phyloP scores from a whole-genome alignment of 2,797 vertebrate species.

The Dermochelys coriacea region DNA sequence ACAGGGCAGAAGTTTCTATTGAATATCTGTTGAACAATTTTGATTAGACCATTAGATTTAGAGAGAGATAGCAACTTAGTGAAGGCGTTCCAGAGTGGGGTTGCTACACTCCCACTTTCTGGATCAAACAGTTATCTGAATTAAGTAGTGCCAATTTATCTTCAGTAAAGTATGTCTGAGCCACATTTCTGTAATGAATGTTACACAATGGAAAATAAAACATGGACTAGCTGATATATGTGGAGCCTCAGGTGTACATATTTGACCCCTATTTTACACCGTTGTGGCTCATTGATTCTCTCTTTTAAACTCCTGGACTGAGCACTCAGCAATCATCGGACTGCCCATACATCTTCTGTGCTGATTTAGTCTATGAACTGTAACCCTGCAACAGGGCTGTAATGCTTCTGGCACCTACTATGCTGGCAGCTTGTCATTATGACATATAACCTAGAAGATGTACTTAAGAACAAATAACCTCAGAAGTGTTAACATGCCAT shows the following conservation, averaged over 20 bases:
- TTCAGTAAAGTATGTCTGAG: constrained; percentile 77
- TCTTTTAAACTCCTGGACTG: constrained; percentile 74
- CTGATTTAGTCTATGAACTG: constrained; percentile 78
- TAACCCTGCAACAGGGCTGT: constrained; percentile 71
- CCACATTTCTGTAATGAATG: constrained; percentile 72
- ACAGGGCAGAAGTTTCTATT: constrained; percentile 6
- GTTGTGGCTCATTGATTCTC: constrained; percentile 82
- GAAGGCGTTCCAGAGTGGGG: background rate
- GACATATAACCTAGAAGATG: constrained; percentile 78
- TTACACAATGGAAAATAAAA: constrained; percentile 71
- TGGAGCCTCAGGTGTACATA: constrained; percentile 81
- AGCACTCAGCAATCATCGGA: constrained; percentile 75
- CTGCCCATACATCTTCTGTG: constrained; percentile 77
- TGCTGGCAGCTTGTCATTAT: constrained; percentile 75
- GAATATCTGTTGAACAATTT: constrained; percentile 11
- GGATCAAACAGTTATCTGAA: constrained; percentile 64
- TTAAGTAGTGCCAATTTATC: constrained; percentile 78
- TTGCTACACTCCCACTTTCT: constrained; percentile 26
- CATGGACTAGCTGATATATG: constrained; percentile 71
- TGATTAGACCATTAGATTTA: constrained; percentile 36
- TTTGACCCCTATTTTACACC: constrained; percentile 84
- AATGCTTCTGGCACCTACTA: constrained; percentile 62
- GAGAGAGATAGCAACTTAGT: background rate
- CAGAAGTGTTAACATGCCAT: constrained; percentile 68
- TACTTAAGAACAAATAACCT: constrained; percentile 80